phyloP scores from a whole-genome alignment of 2,797 vertebrate species.

The Melanotaenia maccullochi region DNA sequence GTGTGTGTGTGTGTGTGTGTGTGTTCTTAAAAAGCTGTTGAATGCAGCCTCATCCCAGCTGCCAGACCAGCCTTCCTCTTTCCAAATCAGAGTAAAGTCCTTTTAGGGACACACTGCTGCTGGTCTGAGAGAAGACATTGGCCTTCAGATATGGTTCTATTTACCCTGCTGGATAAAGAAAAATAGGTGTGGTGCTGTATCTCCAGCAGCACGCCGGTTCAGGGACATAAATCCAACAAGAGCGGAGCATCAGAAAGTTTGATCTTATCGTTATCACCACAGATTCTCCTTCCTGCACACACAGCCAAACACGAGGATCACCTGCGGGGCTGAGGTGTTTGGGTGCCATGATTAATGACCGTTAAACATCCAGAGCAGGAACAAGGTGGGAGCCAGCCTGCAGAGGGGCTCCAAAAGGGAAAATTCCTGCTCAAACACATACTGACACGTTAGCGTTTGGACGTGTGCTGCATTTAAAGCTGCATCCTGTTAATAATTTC shows the following conservation, averaged over 20 bases:
- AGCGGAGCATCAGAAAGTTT: not conserved
- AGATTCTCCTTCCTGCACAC: not conserved
- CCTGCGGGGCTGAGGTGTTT: no score
- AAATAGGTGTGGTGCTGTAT: constrained; percentile 7
- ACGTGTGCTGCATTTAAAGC: no score
- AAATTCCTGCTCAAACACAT: no score
- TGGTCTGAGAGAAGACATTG: constrained; percentile 26
- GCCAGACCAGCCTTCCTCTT: constrained; percentile 15
- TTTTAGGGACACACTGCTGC: not conserved
- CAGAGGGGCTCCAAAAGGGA: no score
- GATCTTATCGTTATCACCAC: not conserved
- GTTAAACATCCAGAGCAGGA: no score
- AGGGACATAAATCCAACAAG: no score
- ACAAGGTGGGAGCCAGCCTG: no score
- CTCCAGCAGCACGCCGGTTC: not conserved
- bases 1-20: constrained; percentile 7
- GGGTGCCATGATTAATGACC: no score
- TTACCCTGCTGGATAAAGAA: constrained; percentile 12
- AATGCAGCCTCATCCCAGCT: constrained; percentile 4
- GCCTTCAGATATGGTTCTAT: constrained; percentile 13
- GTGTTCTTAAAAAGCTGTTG: not conserved
- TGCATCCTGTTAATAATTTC: no score
- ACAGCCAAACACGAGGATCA: no score
- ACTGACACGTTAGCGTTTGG: no score
- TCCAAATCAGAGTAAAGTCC: constrained; percentile 39